Base-by-base conservation (phyloP, 35 echinoderm and acorn worm genomes). In the Amphiura filiformis region DNA sequence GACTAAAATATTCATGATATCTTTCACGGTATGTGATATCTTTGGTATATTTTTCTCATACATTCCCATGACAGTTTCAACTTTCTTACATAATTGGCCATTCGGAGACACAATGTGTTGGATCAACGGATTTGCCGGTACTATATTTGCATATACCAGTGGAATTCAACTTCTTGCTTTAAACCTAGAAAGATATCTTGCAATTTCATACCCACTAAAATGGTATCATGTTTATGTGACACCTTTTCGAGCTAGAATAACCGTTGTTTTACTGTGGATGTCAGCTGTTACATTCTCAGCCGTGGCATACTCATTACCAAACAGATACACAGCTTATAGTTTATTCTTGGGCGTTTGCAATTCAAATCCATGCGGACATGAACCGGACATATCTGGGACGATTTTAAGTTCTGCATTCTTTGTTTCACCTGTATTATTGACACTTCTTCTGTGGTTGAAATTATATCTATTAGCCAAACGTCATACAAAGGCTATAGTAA, bases 141-240 rank as follows among this genome's bases (percentile, higher is more conserved):
- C 61, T 13, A 70, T 70, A 11, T 70, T 70, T n/a, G 61, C 61
- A 70, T 70, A 70, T 23, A 70, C 61, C 7, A 70, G 61, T 70
- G 61, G 61, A 30, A 70, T 70, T n/a, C 61, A 70, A 23, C 61
- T 70, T 70, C 61, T 70, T 70, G 61, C 61, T 30, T 70, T 70
- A 23, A 70, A 70, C 28, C 28, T 70, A 3, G 61, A 70, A 70
- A 18, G 61, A n/a, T 70, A 15, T 70, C 61, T 70, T 11, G 61
- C 61, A 70, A 70, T 70, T 15, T 15, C 61, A 1, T 70, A 26
- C 28, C 61, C 61, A 2, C 26, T 70, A 30, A 70, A 70, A n/a
- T 70, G 61, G 61, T 70, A 70, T 30, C 7, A 70, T 70, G 26
- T 70, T 70, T 70, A 26, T n/a, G 61, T 70, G 28, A 70, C 61